phyloP scores from a whole-genome alignment of 2,797 vertebrate species.

The Buphagus erythrorhynchus region DNA sequence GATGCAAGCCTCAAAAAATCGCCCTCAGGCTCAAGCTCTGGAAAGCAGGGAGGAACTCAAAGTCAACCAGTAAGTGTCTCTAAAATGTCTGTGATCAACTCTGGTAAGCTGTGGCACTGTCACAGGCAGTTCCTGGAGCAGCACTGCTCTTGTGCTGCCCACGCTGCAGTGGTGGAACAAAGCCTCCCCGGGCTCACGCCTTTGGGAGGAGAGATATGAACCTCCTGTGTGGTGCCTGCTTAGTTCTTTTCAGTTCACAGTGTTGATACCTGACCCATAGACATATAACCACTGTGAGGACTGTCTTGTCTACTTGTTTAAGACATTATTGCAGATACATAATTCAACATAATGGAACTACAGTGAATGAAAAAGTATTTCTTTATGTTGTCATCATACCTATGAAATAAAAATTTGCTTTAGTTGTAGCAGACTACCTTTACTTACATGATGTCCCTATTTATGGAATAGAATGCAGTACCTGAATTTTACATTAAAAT shows the following conservation, averaged over 20 bases:
- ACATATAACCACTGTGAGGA: neutral
- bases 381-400: neutral
- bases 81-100: neutral
- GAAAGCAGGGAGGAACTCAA: neutral
- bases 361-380: neutral
- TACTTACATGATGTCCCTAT: neutral
- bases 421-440: neutral
- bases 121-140: neutral
- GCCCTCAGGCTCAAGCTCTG: neutral
- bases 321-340: neutral
- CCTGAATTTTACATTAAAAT: neutral
- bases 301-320: neutral
- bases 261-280: neutral
- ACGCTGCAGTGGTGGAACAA: fast-evolving
- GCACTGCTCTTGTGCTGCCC: fast-evolving
- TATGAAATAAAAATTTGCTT: neutral
- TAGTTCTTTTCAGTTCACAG: neutral
- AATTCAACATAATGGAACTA: neutral
- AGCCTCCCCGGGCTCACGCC: neutral
- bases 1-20: neutral
- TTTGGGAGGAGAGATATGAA: neutral
- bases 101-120: neutral
- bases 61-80: neutral
- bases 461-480: neutral
- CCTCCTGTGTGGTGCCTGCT: neutral